These are phyloP conservation scores for Holotrichia oblita DNA, from an alignment of 1,140 invertebrate genomes.

Conservation along the genomic window DNA sequence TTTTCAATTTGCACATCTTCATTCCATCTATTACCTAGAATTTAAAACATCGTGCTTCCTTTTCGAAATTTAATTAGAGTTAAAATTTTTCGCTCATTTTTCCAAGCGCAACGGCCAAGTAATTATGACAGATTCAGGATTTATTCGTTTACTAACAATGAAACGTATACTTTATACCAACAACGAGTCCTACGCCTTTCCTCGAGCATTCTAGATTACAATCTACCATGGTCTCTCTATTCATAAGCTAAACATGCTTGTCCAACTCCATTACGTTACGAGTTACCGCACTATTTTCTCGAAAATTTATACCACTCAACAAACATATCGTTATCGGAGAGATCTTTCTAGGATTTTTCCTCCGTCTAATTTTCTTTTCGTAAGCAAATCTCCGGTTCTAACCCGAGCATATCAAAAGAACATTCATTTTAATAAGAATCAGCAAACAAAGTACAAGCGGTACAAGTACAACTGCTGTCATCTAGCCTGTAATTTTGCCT, in stretches of 20 bases:
- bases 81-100: too few species aligned
- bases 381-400: not conserved
- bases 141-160: too few species aligned
- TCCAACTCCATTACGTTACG: not conserved
- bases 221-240: not conserved
- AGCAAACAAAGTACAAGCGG: too few species aligned
- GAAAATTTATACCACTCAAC: not conserved
- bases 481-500: not conserved
- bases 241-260: not conserved
- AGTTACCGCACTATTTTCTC: not conserved
- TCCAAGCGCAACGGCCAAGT: too few species aligned
- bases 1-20: too few species aligned
- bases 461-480: not conserved
- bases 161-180: too few species aligned
- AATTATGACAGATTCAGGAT: too few species aligned
- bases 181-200: not conserved
- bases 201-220: not conserved
- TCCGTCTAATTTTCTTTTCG: not conserved
- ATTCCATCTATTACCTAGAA: too few species aligned
- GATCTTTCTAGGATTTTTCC: conserved; percentile 10
- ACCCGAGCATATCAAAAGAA: not conserved
- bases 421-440: not conserved
- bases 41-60: too few species aligned
- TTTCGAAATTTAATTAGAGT: too few species aligned
- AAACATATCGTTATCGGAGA: not conserved